These are phyloP conservation scores for Epinephelus fuscoguttatus DNA, from an alignment of 2,113 vertebrate genomes.

Conservation along the genomic window DNA sequence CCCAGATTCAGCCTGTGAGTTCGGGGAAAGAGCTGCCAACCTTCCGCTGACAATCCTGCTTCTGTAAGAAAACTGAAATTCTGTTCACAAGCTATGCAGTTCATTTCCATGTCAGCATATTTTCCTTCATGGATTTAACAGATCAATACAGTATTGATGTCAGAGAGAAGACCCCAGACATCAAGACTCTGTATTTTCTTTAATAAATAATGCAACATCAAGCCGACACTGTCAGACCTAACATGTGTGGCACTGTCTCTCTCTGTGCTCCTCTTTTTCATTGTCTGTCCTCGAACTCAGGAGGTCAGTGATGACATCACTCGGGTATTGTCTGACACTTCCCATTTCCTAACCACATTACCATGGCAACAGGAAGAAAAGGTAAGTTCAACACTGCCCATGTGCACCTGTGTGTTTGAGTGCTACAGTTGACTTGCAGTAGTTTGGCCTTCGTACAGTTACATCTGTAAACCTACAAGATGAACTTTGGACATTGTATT, in stretches of 20 bases:
- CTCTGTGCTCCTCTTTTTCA: slow-evolving; percentile 2
- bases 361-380: slow-evolving; percentile 76
- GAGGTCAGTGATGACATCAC: slow-evolving; percentile 62
- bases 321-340: neutral
- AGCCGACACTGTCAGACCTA: neutral
- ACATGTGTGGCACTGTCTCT: neutral
- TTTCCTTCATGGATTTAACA: too few species aligned
- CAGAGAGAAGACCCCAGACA: neutral
- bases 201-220: neutral
- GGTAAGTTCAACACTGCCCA: slow-evolving; percentile 33
- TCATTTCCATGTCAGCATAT: neutral
- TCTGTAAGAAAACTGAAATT: neutral
- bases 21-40: neutral
- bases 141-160: neutral
- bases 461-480: neutral
- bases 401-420: neutral
- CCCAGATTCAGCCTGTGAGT: neutral
- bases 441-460: neutral
- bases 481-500: neutral
- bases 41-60: neutral
- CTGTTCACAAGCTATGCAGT: neutral
- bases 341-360: slow-evolving; percentile 32
- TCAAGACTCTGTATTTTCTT: neutral
- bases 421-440: neutral
- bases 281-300: slow-evolving; percentile 7